phyloP scores from a whole-genome alignment of 2,888 invertebrate genomes.

The Drosophila suboccidentalis region DNA sequence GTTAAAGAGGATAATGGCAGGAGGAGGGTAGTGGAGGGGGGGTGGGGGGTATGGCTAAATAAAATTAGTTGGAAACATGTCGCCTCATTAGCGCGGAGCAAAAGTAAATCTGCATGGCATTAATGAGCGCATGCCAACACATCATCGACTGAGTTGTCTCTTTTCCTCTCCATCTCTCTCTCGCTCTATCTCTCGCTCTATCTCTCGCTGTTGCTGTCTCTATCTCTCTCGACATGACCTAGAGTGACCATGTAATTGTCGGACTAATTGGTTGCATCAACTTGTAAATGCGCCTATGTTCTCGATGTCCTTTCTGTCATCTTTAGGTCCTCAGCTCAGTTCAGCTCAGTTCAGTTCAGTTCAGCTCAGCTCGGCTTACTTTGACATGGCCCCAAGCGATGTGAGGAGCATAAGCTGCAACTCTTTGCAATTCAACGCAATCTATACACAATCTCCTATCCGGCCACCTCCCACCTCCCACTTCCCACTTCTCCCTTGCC shows the following conservation, averaged over 20 bases:
- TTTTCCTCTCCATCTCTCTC: background rate
- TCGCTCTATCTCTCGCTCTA: background rate
- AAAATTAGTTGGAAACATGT: constrained; percentile 55
- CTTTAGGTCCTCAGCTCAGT: background rate
- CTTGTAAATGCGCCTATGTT: constrained; percentile 34
- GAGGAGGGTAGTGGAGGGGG: no score
- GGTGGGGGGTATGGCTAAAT: constrained; percentile 11
- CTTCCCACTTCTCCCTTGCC: background rate
- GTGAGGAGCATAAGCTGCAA: constrained; percentile 5
- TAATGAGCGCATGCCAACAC: constrained; percentile 52
- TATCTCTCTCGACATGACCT: background rate
- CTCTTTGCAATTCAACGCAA: background rate
- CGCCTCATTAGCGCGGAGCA: constrained; percentile 63
- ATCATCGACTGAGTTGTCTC: constrained; percentile 16
- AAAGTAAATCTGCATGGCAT: constrained; percentile 57
- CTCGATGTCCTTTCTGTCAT: constrained; percentile 27
- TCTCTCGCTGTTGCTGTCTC: background rate
- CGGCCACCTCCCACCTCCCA: no score
- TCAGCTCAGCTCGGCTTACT: background rate
- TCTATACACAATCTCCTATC: constrained; percentile 6
- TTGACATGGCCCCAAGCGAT: constrained; percentile 12
- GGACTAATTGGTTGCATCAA: constrained; percentile 73
- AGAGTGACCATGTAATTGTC: constrained; percentile 56
- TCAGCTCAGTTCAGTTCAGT: background rate
- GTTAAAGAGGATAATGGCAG: background rate